Percentiles rank a stretch among this genome's conserved stretches.
phyloP scores from a whole-genome alignment of 2,888 invertebrate species.

The Antheraea yamamai region DNA sequence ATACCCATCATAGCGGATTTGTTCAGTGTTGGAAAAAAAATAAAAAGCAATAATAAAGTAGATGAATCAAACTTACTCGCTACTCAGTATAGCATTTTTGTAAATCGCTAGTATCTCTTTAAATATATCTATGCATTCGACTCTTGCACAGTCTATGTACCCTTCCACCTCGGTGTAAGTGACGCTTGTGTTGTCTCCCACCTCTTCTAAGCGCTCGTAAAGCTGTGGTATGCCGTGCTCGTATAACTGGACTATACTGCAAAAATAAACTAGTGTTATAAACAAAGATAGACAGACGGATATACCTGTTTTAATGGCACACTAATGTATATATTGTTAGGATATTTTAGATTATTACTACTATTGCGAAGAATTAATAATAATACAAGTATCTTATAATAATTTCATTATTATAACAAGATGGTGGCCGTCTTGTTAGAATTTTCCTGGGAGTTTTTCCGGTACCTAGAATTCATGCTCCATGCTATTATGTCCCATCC shows the following conservation, averaged over 20 bases:
- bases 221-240: slow-evolving; percentile 87
- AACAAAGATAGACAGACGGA: not conserved
- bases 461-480: no score
- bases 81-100: slow-evolving; percentile 66
- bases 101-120: slow-evolving; percentile 68
- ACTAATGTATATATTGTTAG: no score
- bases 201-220: slow-evolving; percentile 82
- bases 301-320: no score
- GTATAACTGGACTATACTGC: slow-evolving; percentile 89
- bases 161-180: slow-evolving; percentile 64
- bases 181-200: slow-evolving; percentile 64
- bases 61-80: slow-evolving; percentile 60
- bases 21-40: no score
- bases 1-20: no score
- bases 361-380: no score
- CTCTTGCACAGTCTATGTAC: slow-evolving; percentile 72
- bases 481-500: no score
- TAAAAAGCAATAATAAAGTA: not conserved
- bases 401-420: no score
- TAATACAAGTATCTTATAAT: no score
- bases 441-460: no score
- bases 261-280: slow-evolving; percentile 35
- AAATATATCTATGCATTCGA: slow-evolving; percentile 69
- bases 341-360: no score
- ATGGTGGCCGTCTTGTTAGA: no score